Percentiles rank a stretch among this genome's conserved stretches.
These are phyloP conservation scores for Drosophila elegans DNA, from an alignment of 1,140 invertebrate species.

Conservation along the genomic window DNA sequence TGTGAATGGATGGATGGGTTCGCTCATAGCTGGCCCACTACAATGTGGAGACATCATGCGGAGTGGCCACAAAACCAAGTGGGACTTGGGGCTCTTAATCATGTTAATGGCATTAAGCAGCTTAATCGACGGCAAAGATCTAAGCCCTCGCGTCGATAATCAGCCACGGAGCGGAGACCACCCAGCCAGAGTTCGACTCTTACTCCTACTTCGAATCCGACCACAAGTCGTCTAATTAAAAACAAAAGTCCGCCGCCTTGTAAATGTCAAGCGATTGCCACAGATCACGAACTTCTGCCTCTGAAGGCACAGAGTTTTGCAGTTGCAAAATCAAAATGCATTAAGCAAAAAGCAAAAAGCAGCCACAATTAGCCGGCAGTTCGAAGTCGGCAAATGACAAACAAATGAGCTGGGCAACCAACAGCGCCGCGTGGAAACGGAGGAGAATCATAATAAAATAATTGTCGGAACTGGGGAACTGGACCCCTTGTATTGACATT, in stretches of 20 bases:
- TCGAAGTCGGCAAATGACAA: constrained; percentile 43
- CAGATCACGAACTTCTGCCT: constrained; percentile 70
- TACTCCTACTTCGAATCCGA: constrained; percentile 20
- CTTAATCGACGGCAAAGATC: constrained; percentile 81
- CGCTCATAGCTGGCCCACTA: constrained; percentile 29
- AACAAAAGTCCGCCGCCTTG: constrained; percentile 77
- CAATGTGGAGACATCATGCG: constrained; percentile 24
- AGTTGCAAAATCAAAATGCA: constrained; percentile 81
- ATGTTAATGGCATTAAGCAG: constrained; percentile 82
- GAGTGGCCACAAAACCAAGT: constrained; percentile 7
- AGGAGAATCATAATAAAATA: constrained; percentile 65
- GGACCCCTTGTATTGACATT: constrained; percentile 70
- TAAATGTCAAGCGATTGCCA: constrained; percentile 75
- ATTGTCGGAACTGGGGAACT: constrained; percentile 58
- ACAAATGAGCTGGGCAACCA: constrained; percentile 31
- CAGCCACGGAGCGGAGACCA: constrained; percentile 59
- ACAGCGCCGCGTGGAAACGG: neutral
- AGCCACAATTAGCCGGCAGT: constrained; percentile 42
- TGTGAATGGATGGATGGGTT: constrained; percentile 55
- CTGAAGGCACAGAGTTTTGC: constrained; percentile 1
- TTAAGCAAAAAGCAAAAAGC: constrained; percentile 62
- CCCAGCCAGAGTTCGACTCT: constrained; percentile 43
- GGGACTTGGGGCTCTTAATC: constrained; percentile 62
- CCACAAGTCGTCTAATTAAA: constrained; percentile 66
- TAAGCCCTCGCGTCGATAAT: constrained; percentile 78